These are phyloP conservation scores for Polylopha cassiicola DNA, from an alignment of 2,888 invertebrate genomes.

Conservation along the genomic window DNA sequence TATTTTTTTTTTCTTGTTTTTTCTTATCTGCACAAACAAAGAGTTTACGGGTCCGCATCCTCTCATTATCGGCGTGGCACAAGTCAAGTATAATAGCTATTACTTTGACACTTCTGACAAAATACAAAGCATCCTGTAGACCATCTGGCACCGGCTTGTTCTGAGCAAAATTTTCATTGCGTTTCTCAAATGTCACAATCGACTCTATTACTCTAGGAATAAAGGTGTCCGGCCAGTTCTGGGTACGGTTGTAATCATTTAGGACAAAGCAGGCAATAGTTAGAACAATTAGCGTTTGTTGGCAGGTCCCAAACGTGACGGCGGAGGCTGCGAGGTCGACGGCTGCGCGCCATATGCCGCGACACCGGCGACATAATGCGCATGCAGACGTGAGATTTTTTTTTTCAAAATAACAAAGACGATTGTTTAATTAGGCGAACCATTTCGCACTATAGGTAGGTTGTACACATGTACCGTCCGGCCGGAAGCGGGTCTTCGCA, in stretches of 20 bases:
- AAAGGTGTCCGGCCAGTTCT: constrained; percentile 13
- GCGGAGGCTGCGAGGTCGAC: constrained; percentile 29
- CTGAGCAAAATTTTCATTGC: constrained; percentile 7
- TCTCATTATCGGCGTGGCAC: constrained; percentile 26
- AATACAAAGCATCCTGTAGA: constrained; percentile 46
- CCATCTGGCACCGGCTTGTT: constrained; percentile 46
- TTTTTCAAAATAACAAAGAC: constrained; percentile 8
- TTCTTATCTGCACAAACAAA: constrained; percentile 38
- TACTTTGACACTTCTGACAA: constrained; percentile 48
- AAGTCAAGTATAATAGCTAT: constrained; percentile 43
- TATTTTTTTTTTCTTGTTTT: constrained; percentile 25
- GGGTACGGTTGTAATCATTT: constrained; percentile 28
- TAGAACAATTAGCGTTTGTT: constrained; percentile 48
- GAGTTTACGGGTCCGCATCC: constrained; percentile 36
- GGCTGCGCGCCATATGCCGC: constrained; percentile 32
- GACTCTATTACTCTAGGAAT: constrained; percentile 22
- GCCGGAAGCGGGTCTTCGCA: too few relatives aligned
- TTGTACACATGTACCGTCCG: too few relatives aligned
- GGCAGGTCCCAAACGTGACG: constrained; percentile 33
- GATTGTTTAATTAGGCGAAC: constrained; percentile 6
- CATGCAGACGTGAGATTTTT: constrained; percentile 20
- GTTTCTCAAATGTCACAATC: constrained; percentile 2
- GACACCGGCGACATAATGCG: constrained; percentile 29
- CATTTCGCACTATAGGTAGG: not conserved
- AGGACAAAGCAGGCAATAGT: constrained; percentile 34